A percentile compares a stretch with the other conserved stretches of the same genome.
These are phyloP conservation scores for Proteles cristata DNA, from an alignment of 2,113 vertebrate genomes.

Conservation along the genomic window DNA sequence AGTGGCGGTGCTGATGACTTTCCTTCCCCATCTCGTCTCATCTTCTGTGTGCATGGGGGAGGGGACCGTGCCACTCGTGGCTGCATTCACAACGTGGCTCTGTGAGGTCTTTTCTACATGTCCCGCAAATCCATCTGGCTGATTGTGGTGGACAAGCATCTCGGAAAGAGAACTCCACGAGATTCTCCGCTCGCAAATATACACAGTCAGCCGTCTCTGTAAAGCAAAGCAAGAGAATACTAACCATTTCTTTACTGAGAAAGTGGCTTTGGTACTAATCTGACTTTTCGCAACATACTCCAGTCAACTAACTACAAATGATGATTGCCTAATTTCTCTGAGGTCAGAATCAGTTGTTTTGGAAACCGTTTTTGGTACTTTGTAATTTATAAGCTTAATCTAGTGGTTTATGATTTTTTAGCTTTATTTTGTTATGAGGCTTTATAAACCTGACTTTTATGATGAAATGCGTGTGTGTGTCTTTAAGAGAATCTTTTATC, in stretches of 20 bases:
- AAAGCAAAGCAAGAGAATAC: background rate
- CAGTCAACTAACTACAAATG: background rate
- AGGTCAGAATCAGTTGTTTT: conserved; percentile 54
- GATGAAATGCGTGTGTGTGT: background rate
- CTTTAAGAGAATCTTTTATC: background rate
- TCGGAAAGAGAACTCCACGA: background rate
- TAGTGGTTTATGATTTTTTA: conserved; percentile 20
- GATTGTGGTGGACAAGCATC: background rate
- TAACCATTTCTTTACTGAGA: conserved; percentile 4
- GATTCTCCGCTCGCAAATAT: background rate
- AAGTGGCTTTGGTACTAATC: background rate
- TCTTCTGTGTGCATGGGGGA: background rate
- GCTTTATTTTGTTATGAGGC: background rate
- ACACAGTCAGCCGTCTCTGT: background rate
- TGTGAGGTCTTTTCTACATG: background rate
- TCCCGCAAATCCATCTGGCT: background rate
- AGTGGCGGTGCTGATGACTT: background rate
- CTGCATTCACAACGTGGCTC: background rate
- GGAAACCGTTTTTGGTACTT: background rate
- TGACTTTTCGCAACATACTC: conserved; percentile 23
- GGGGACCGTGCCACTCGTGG: background rate
- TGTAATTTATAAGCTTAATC: background rate
- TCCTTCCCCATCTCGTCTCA: background rate
- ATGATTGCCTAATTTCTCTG: conserved; percentile 59
- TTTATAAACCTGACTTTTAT: background rate